Conservation (phyloP, 1,140 invertebrate species). For the Rhynchophorus ferrugineus region DNA sequence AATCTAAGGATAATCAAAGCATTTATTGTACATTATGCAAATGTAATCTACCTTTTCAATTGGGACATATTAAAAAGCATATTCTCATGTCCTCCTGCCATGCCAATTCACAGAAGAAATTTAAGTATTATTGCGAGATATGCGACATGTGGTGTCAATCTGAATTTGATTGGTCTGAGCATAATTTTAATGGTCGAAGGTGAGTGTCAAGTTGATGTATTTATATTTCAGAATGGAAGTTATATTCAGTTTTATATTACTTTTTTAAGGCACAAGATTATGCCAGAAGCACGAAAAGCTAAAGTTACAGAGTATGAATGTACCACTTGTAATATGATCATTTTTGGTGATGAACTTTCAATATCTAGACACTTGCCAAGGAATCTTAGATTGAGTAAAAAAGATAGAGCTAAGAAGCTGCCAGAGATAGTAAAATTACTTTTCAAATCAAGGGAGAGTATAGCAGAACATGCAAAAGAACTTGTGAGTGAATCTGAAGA, state of each 20-base stretch:
- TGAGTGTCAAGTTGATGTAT: neutral
- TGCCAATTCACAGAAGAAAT: slow-evolving; percentile 12
- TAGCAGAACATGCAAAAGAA: slow-evolving; percentile 13
- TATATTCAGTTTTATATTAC: slow-evolving; percentile 3
- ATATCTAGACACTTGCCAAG: slow-evolving; percentile 18
- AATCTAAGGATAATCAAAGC: neutral
- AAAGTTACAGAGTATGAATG: slow-evolving; percentile 31
- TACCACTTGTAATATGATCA: slow-evolving; percentile 26
- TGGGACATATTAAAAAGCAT: slow-evolving; percentile 17
- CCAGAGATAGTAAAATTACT: slow-evolving; percentile 21
- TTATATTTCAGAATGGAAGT: too few species aligned
- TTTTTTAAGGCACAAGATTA: slow-evolving; percentile 22
- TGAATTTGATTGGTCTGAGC: slow-evolving; percentile 23
- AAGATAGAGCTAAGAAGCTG: slow-evolving; percentile 15
- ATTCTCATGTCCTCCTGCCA: slow-evolving; percentile 6
- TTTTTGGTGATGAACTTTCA: slow-evolving; percentile 31
- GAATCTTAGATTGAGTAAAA: slow-evolving; percentile 1
- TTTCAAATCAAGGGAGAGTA: slow-evolving; percentile 19
- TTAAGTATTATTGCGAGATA: slow-evolving; percentile 30
- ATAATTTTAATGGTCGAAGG: slow-evolving; percentile 22
- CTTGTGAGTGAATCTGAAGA: slow-evolving; percentile 24
- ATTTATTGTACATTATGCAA: slow-evolving; percentile 24
- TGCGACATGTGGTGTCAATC: slow-evolving; percentile 19
- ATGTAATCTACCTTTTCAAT: neutral
- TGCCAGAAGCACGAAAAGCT: slow-evolving; percentile 18